Percentiles rank a stretch among this genome's conserved stretches.
These are phyloP conservation scores for Xestobium rufovillosum DNA, from an alignment of 2,888 invertebrate genomes.

Conservation along the genomic window DNA sequence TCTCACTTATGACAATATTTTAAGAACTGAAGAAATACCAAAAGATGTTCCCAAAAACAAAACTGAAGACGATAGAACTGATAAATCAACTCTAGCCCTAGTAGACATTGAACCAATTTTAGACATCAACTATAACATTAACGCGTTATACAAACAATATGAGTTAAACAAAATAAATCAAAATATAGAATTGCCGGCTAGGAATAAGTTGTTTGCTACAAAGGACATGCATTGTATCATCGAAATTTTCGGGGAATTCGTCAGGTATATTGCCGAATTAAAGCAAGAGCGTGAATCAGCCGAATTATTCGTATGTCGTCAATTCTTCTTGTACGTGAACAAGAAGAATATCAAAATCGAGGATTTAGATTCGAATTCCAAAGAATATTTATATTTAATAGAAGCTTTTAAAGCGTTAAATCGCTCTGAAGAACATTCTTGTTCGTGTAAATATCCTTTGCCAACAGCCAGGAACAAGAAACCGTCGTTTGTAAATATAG, in stretches of 20 bases:
- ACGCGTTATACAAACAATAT: conserved; percentile 34
- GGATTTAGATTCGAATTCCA: conserved; percentile 33
- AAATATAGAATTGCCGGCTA: conserved; percentile 34
- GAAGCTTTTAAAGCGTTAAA: conserved; percentile 49
- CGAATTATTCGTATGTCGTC: conserved; percentile 27
- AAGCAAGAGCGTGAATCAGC: conserved; percentile 24
- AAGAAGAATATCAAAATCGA: conserved; percentile 19
- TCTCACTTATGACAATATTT: conserved; percentile 34
- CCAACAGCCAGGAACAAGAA: conserved; percentile 45
- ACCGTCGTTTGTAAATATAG: conserved; percentile 49
- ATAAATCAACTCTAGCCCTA: background rate
- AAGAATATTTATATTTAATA: conserved; percentile 47
- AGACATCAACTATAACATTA: conserved; percentile 4
- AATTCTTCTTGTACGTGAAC: conserved; percentile 34
- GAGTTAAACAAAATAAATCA: conserved; percentile 37
- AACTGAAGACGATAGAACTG: conserved; percentile 10
- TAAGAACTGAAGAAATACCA: conserved; percentile 17
- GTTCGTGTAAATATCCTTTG: conserved; percentile 54
- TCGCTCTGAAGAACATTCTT: conserved; percentile 47
- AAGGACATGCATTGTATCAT: conserved; percentile 27
- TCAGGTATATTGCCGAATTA: conserved; percentile 27
- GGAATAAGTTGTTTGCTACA: conserved; percentile 27
- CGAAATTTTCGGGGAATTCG: conserved; percentile 29
- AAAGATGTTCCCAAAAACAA: conserved; percentile 18
- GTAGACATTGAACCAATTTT: background rate